Evolutionary conservation across 2,888 invertebrate genomes (phyloP).

Genomic region (Tridacna gigas): DNA sequence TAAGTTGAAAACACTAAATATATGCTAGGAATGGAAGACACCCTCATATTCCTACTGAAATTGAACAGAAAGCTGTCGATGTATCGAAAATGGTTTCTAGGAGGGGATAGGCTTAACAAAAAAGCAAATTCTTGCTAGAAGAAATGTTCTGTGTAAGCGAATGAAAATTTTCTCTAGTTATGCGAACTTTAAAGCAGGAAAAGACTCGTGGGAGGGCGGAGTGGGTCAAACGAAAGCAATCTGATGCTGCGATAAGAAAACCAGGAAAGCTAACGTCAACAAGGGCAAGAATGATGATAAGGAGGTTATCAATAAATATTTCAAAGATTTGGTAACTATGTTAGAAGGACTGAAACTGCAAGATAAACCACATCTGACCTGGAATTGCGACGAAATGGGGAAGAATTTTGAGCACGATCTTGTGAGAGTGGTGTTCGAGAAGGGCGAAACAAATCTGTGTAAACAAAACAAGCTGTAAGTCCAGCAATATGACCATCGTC

Average conservation of each 20-base stretch:
- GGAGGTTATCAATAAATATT: conserved; percentile 31
- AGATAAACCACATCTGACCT: conserved; percentile 9
- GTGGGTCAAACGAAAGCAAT: conserved; percentile 37
- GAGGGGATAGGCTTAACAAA: conserved; percentile 46
- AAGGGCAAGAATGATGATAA: conserved; percentile 41
- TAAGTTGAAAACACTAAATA: conserved; percentile 24
- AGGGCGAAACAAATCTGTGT: conserved; percentile 25
- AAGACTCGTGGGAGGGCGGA: conserved; percentile 47
- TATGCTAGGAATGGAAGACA: conserved; percentile 27
- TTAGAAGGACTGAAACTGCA: conserved; percentile 13
- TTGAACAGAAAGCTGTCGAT: conserved; percentile 44
- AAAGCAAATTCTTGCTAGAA: conserved; percentile 35
- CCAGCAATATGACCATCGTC: conserved; percentile 34
- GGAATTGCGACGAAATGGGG: conserved; percentile 35
- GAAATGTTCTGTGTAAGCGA: conserved; percentile 25
- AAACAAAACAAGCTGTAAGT: conserved; percentile 32
- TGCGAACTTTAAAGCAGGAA: conserved; percentile 33
- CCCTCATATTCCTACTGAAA: conserved; percentile 36
- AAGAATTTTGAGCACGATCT: conserved; percentile 31
- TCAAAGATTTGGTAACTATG: conserved; percentile 7
- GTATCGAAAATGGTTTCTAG: conserved; percentile 39
- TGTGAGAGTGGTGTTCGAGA: conserved; percentile 7
- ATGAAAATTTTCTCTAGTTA: conserved; percentile 27
- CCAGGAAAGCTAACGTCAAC: conserved; percentile 39
- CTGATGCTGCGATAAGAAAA: conserved; percentile 40